Base-by-base conservation (phyloP, 2,113 vertebrate genomes). In the Delphinapterus leucas region DNA sequence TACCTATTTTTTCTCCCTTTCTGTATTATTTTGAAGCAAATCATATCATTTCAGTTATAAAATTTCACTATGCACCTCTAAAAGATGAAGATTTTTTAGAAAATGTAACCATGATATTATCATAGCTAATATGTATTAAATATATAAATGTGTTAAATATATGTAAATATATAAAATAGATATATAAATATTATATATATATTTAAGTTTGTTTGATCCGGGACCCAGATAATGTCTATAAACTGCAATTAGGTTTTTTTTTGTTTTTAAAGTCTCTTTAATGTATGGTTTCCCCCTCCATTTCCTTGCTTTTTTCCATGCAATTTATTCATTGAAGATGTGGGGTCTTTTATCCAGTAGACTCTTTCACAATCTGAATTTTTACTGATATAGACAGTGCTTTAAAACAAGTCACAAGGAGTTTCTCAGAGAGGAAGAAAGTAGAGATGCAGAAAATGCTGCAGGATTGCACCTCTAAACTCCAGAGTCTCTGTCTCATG, bases 401-500 rank as follows among this genome's bases (percentile, higher is more conserved):
- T 81, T 92, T 92, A 88, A 89, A 85, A 88, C 68, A 94, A 58
- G 83, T 79, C n/a, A 83, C 58, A 81, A 26, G 95, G 31, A n/a
- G 41, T 73, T 97, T 88, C 23, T 84, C 6, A 15, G 38, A 76
- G 36, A 80, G 31, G 17, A 61, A 90, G 49, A 61, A 41, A 77
- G 11, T 73, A 92, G 88, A 92, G 70, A 67, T 47, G 8, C 13
- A 73, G 85, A 81, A 87, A 74, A 83, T 77, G 80, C 17, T 9
- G 28, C 28, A 74, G 67, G 79, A 79, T 9, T 53, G 77, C 47
- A 68, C 47, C 21, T 67, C 36, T n/a, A 31, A 47, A 60, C 60
- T 36, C 31, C 7, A 1, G 38, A 73, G 12, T 26, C n/a, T 76
- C 49, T 67, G 47, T 60, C 25, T 49, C 3, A 2, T 25, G 53